Evolutionary conservation across 2,797 vertebrate genomes (phyloP).

Genomic region (Vireo griseus): DNA sequence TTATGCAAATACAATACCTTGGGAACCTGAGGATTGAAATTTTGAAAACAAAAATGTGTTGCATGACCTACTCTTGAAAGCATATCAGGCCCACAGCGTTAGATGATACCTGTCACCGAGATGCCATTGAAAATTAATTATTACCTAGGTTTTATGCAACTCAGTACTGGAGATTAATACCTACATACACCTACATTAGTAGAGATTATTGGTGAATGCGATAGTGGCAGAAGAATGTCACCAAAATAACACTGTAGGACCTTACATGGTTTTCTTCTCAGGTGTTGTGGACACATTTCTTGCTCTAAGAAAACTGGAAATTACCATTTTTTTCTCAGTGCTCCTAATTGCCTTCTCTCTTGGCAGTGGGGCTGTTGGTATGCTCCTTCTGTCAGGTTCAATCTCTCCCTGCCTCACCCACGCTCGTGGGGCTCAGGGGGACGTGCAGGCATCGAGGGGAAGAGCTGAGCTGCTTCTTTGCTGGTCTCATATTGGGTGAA

Average conservation of each 20-base stretch:
- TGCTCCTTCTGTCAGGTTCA: not conserved
- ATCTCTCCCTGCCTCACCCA: too few species aligned
- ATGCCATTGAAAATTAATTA: not conserved
- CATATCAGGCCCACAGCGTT: not conserved
- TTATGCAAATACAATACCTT: not conserved
- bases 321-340: not conserved
- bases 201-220: not conserved
- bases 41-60: not conserved
- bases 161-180: not conserved
- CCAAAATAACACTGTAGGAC: not conserved
- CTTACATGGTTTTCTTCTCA: not conserved
- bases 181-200: not conserved
- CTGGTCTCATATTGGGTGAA: not conserved
- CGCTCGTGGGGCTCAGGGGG: not conserved
- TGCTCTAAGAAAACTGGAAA: not conserved
- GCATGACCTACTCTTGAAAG: not conserved
- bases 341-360: not conserved
- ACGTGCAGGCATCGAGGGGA: accelerated
- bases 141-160: not conserved
- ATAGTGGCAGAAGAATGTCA: not conserved
- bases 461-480: not conserved
- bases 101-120: not conserved
- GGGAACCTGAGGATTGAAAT: not conserved
- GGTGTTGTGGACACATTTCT: not conserved
- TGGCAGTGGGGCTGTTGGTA: accelerated